phyloP scores from a whole-genome alignment of 2,113 vertebrate genomes.

The Lagopus muta region DNA sequence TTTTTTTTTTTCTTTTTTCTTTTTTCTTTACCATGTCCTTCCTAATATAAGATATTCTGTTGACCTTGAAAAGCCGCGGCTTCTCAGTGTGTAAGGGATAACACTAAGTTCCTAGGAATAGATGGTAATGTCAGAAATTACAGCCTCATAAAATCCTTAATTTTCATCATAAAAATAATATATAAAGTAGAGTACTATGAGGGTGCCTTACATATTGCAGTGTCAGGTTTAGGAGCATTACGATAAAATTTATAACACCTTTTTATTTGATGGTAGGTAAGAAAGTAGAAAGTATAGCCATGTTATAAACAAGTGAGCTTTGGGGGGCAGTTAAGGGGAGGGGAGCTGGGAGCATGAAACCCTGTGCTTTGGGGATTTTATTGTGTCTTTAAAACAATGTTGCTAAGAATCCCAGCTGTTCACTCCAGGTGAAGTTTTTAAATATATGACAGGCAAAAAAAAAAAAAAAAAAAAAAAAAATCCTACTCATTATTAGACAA shows the following conservation, averaged over 20 bases:
- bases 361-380: constrained; percentile 19
- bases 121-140: constrained; percentile 82
- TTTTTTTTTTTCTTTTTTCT: neutral
- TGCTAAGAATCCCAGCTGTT: constrained; percentile 47
- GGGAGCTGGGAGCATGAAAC: neutral
- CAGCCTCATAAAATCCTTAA: constrained; percentile 80
- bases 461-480: neutral
- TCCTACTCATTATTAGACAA: neutral
- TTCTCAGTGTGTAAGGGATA: constrained; percentile 59
- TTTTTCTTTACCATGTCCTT: neutral
- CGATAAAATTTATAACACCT: constrained; percentile 79
- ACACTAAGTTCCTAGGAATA: constrained; percentile 65
- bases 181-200: constrained; percentile 80
- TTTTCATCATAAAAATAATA: constrained; percentile 83
- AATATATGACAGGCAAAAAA: constrained; percentile 23
- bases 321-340: neutral
- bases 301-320: constrained; percentile 71
- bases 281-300: constrained; percentile 54
- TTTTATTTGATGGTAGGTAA: constrained; percentile 75
- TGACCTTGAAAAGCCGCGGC: constrained; percentile 76
- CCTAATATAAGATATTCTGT: constrained; percentile 22
- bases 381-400: constrained; percentile 14
- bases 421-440: constrained; percentile 37
- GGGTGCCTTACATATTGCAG: constrained; percentile 75
- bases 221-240: constrained; percentile 76